These are phyloP conservation scores for Amphiprion percula DNA, from an alignment of 2,113 vertebrate genomes.

Conservation along the genomic window DNA sequence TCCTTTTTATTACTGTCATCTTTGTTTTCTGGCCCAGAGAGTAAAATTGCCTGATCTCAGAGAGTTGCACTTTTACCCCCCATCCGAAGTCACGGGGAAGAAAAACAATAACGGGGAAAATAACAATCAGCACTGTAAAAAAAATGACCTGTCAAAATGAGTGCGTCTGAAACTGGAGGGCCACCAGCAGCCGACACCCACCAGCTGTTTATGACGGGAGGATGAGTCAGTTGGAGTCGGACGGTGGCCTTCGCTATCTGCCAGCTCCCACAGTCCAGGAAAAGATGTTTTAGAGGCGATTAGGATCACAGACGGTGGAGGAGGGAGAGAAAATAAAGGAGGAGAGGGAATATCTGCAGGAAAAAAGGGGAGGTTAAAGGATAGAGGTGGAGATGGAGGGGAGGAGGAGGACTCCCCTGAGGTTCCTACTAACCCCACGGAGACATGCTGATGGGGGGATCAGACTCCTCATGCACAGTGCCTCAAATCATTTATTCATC, in stretches of 20 bases:
- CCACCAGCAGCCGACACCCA: conserved; percentile 59
- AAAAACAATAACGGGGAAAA: conserved; percentile 76
- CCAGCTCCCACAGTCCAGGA: conserved; percentile 60
- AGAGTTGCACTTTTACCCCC: conserved; percentile 77
- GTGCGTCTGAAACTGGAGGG: conserved; percentile 53
- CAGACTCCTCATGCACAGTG: conserved; percentile 60
- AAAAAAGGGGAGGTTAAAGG: conserved; percentile 50
- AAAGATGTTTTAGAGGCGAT: conserved; percentile 71
- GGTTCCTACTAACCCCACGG: conserved; percentile 43
- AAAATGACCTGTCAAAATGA: conserved; percentile 67
- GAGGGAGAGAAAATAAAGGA: conserved; percentile 20
- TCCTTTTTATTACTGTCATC: conserved; percentile 86
- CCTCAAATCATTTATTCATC: conserved; percentile 82
- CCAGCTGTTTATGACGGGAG: conserved; percentile 73
- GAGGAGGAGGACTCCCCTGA: conserved; percentile 50
- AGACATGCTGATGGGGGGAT: conserved; percentile 63
- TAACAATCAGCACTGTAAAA: conserved; percentile 70
- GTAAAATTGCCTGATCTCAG: conserved; percentile 80
- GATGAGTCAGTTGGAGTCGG: conserved; percentile 65
- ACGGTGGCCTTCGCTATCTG: conserved; percentile 64
- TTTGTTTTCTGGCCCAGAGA: conserved; percentile 81
- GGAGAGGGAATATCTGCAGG: conserved; percentile 15
- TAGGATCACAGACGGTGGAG: conserved; percentile 55
- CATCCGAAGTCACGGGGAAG: conserved; percentile 68
- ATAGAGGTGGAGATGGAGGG: conserved; percentile 17